Evolutionary conservation across 2,888 invertebrate species (phyloP).

Genomic region (Melieria crassipennis): DNA sequence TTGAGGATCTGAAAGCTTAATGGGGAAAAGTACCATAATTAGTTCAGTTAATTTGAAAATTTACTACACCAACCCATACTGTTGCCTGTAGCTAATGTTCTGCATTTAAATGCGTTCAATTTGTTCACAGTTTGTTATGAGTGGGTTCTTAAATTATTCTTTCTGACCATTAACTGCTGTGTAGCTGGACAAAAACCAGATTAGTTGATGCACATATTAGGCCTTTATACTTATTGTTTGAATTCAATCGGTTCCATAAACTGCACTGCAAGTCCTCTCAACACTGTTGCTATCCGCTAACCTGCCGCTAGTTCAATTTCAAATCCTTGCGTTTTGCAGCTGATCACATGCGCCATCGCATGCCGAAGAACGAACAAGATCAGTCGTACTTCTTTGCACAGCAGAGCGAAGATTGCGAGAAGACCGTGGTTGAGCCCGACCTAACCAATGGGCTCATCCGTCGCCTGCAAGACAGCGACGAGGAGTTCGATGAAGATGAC

Average conservation of each 20-base stretch:
- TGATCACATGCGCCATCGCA: constrained; percentile 65
- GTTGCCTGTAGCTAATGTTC: too few species aligned
- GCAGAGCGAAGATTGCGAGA: constrained; percentile 58
- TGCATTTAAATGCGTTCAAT: too few species aligned
- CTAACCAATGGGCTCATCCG: constrained; percentile 63
- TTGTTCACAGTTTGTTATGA: too few species aligned
- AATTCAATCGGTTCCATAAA: not conserved
- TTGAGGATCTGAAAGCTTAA: too few species aligned
- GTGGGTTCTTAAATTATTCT: too few species aligned
- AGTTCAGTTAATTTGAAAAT: too few species aligned
- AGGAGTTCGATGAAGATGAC: constrained; percentile 63
- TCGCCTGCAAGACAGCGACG: constrained; percentile 62
- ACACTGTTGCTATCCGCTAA: not conserved
- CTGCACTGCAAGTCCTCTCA: not conserved
- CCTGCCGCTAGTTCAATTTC: not conserved
- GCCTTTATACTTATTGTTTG: not conserved
- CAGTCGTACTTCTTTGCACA: constrained; percentile 57
- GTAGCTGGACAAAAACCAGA: too few species aligned
- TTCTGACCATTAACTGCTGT: too few species aligned
- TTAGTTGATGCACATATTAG: too few species aligned
- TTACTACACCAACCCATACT: too few species aligned
- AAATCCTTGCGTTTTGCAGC: constrained; percentile 46
- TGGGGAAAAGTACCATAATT: too few species aligned
- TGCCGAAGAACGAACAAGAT: constrained; percentile 62
- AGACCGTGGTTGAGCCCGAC: constrained; percentile 64